Conservation (phyloP, 2,797 vertebrate genomes). For the Cossypha niveicapilla region DNA sequence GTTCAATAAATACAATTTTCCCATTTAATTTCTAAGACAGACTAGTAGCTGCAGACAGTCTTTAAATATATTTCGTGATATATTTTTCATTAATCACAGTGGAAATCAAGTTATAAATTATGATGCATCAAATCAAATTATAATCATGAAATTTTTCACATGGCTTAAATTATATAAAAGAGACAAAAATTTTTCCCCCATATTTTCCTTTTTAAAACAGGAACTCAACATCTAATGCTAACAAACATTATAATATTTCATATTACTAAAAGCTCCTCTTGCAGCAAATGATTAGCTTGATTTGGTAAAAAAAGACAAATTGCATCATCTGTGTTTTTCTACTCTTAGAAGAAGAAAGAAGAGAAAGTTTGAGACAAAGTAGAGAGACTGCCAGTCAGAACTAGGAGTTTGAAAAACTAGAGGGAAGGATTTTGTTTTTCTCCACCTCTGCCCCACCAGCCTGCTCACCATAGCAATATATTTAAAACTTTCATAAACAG, state of each 20-base stretch:
- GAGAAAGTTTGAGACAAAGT: slow-evolving; percentile 70
- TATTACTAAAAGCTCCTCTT: not conserved
- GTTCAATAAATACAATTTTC: slow-evolving; percentile 53
- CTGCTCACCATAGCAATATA: not conserved
- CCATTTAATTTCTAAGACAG: not conserved
- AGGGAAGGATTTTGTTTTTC: not conserved
- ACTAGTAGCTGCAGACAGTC: slow-evolving; percentile 34
- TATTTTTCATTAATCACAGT: slow-evolving; percentile 28
- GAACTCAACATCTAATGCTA: not conserved
- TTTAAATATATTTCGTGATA: slow-evolving; percentile 52
- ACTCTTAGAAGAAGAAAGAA: slow-evolving; percentile 59
- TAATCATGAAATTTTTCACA: not conserved
- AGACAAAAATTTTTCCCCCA: too few relatives aligned
- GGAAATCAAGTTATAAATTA: slow-evolving; percentile 42
- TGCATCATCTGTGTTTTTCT: slow-evolving; percentile 63
- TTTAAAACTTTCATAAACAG: slow-evolving; percentile 51
- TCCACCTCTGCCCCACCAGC: not conserved
- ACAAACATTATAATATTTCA: not conserved
- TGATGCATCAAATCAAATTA: slow-evolving; percentile 18
- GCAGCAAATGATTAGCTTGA: not conserved
- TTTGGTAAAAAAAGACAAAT: not conserved
- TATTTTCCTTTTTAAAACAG: not conserved
- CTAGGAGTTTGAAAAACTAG: not conserved
- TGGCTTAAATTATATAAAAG: not conserved
- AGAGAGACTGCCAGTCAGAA: slow-evolving; percentile 28